Base-by-base conservation (phyloP, 2,797 vertebrate genomes). In the Takifugu ocellatus region DNA sequence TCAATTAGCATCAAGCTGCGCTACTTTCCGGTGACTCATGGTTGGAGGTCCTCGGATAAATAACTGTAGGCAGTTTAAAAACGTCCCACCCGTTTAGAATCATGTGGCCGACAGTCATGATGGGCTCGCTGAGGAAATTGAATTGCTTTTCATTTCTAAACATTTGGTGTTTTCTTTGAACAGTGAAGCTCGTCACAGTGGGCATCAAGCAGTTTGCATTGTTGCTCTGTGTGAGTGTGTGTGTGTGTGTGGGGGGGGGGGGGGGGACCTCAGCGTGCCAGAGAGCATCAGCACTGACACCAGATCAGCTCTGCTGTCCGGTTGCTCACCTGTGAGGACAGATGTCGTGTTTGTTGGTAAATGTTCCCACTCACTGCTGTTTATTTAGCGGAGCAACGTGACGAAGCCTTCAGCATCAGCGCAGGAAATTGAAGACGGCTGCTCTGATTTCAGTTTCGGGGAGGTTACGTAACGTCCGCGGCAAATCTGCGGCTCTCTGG, bases 1-100 rank as follows among this genome's bases (percentile, higher is more conserved):
- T 72, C 71, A 62, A 68, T 81, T 75, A 75, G 44, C 56, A 14
- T 62, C 79, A 74, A 51, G 57, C 73, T 64, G 75, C 39, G 25
- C 46, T 60, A 54, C 73, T 66, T 61, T 68, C 61, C 51, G 63
- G 59, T 60, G 60, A 72, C 43, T 59, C 65, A 21, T 64, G 33
- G 62, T 58, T 50, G 47, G 59, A 42, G 50, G 60, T 48, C 48
- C 56, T 54, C 59, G 51, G 61, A 54, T 69, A 49, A 61, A 54
- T 60, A 63, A 63, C 56, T 59, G 68, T 63, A 47, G 61, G 62
- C 57, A 51, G 33, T 72, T 63, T 54, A 49, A 74, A 57, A 61
- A 54, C 43, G 54, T 50, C 42, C 70, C 5, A 21, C 56, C 49
- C 64, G 25, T 66, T 76, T 14, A 72, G 39, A 15, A n/a, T 69